These are phyloP conservation scores for Dolichotis patagonum DNA, from an alignment of 2,113 vertebrate species.

Conservation along the genomic window DNA sequence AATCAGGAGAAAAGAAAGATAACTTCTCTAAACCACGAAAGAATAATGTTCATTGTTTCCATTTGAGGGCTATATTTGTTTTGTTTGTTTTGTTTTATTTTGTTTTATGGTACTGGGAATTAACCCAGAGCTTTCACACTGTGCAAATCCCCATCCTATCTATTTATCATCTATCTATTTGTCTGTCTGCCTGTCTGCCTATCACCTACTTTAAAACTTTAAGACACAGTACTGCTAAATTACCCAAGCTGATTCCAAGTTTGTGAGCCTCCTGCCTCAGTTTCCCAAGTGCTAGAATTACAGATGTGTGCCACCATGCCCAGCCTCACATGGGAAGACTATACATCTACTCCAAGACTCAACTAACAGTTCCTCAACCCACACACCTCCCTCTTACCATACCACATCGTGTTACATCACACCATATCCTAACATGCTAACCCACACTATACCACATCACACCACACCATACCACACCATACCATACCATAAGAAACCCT, in stretches of 20 bases:
- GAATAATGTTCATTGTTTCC: conserved; percentile 10
- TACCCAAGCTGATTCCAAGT: neutral
- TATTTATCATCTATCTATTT: neutral
- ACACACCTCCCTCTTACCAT: neutral
- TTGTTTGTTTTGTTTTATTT: neutral
- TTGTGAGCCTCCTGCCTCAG: neutral
- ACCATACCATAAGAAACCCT: neutral
- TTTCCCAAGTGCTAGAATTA: neutral
- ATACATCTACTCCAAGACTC: neutral
- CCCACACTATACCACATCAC: neutral
- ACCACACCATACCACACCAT: too few relatives aligned
- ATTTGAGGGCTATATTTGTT: neutral
- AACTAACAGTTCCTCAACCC: neutral
- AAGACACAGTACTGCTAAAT: neutral
- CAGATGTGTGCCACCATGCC: neutral
- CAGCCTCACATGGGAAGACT: neutral
- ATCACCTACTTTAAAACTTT: neutral
- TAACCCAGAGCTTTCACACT: neutral
- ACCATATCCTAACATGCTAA: too few relatives aligned
- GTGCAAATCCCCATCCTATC: neutral
- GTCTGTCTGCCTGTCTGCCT: neutral
- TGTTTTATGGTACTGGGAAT: neutral
- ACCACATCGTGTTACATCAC: neutral
- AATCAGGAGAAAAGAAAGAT: conserved; percentile 21
- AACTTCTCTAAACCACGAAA: neutral